Percentiles rank a stretch among this genome's conserved stretches.
Evolutionary conservation across 2,113 vertebrate species (phyloP).

Genomic region (Triplophysa tibetana): DNA sequence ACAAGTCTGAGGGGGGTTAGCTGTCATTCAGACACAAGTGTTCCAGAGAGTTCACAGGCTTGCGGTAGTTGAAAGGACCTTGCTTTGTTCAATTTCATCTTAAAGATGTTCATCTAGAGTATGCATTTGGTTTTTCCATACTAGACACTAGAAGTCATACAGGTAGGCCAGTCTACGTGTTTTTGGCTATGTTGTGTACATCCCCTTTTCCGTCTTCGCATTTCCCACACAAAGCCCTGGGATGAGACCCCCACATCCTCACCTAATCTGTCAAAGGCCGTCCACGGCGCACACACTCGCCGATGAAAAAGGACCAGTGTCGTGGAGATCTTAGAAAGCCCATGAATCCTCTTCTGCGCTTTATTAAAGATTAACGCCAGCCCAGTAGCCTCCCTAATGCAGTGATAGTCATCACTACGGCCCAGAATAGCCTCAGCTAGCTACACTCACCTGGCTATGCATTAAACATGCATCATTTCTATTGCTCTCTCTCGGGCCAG

Average conservation of each 20-base stretch:
- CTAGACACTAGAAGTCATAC: no score
- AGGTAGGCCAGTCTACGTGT: no score
- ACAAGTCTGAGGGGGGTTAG: no score
- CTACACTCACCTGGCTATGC: conserved; percentile 25
- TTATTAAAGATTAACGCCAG: conserved; percentile 52
- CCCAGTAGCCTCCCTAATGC: conserved; percentile 40
- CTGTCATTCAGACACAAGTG: no score
- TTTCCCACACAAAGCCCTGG: neutral
- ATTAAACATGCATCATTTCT: conserved; percentile 47
- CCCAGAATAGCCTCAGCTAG: conserved; percentile 33
- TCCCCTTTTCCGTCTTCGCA: conserved; percentile 2
- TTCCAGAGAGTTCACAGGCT: no score
- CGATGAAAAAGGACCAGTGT: conserved; percentile 28
- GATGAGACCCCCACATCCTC: conserved; percentile 36
- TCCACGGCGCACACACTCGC: neutral
- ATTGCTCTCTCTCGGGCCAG: neutral
- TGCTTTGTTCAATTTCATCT: neutral
- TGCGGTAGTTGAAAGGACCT: no score
- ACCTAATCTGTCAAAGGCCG: conserved; percentile 41
- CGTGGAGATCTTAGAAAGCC: conserved; percentile 24
- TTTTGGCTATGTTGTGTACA: conserved; percentile 8
- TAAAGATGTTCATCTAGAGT: neutral
- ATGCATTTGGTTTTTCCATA: neutral
- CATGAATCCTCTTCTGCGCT: conserved; percentile 47
- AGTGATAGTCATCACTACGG: conserved; percentile 24